Conservation (phyloP, 2,113 vertebrate genomes). For the Xiphorhynchus elegans region DNA sequence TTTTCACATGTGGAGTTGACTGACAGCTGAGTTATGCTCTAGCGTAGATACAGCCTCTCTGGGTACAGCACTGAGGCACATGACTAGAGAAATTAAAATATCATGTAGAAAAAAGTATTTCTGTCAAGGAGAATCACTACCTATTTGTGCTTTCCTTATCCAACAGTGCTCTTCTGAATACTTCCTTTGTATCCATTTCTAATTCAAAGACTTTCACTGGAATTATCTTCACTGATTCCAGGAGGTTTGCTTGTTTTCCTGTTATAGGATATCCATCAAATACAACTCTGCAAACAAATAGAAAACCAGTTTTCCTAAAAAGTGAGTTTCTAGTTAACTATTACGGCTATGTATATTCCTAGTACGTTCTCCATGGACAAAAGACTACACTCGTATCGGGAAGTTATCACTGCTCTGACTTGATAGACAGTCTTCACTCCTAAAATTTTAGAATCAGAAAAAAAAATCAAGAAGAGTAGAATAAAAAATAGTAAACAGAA, state of each 20-base stretch:
- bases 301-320: neutral
- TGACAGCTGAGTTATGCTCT: neutral
- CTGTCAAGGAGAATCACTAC: conserved; percentile 61
- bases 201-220: conserved; percentile 88
- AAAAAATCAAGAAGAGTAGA: neutral
- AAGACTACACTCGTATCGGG: neutral
- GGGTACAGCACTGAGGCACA: neutral
- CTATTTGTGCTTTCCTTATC: conserved; percentile 77
- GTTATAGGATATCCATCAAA: conserved; percentile 92
- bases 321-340: neutral
- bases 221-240: conserved; percentile 82
- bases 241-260: conserved; percentile 78
- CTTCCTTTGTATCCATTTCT: conserved; percentile 82
- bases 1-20: neutral
- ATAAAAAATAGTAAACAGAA: neutral
- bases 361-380: neutral
- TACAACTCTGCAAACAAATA: conserved; percentile 80
- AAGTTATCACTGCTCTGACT: neutral
- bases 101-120: neutral
- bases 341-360: neutral
- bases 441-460: neutral
- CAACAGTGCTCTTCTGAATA: conserved; percentile 82
- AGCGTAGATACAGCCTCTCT: neutral
- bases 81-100: neutral
- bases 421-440: neutral